Conservation (phyloP, 2,113 vertebrate genomes). For the Lycaon pictus region DNA sequence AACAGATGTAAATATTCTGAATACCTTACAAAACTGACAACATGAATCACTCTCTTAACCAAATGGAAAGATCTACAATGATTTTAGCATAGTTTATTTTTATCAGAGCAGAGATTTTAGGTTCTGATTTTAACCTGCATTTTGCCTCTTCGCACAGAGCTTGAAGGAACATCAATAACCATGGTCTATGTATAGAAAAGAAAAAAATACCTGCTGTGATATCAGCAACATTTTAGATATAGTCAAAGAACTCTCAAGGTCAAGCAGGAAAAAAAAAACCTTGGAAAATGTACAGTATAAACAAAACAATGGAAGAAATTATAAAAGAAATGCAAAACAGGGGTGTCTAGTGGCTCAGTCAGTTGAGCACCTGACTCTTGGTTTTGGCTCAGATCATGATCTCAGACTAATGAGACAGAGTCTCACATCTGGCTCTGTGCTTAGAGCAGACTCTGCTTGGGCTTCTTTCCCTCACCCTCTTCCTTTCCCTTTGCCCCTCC, state of each 20-base stretch:
- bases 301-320: background rate
- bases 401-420: background rate
- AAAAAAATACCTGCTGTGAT: background rate
- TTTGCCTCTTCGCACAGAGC: background rate
- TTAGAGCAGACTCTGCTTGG: background rate
- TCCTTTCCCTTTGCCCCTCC: background rate
- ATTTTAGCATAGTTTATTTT: constrained; percentile 57
- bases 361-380: background rate
- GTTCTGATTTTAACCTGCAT: constrained; percentile 40
- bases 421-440: background rate
- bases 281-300: background rate
- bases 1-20: background rate
- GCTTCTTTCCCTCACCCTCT: background rate
- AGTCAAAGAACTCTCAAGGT: constrained; percentile 34
- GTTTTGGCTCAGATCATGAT: background rate
- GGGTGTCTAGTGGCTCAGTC: background rate
- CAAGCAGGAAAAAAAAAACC: background rate
- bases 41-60: constrained; percentile 25
- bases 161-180: constrained; percentile 24
- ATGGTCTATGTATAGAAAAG: background rate
- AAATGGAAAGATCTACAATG: constrained; percentile 13
- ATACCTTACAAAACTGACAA: constrained; percentile 36
- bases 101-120: constrained; percentile 8
- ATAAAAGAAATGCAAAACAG: background rate
- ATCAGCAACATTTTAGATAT: background rate